A percentile compares a stretch with the other conserved stretches of the same genome.
Conservation (phyloP, 2,888 invertebrate species). For the Hartigia nigra region DNA sequence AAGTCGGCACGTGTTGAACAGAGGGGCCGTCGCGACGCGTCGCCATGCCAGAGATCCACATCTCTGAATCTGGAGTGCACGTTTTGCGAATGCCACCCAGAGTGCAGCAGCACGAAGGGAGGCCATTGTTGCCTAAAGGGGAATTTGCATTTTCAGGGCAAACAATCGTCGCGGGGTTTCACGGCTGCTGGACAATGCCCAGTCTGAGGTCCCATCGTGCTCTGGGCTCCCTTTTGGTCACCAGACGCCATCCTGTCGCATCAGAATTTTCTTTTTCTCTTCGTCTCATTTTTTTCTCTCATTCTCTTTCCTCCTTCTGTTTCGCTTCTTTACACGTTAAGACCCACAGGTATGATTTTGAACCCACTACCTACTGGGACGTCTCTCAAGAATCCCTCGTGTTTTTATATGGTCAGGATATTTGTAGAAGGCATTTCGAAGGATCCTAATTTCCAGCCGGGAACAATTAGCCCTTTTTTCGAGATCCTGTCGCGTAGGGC, state of each 20-base stretch:
- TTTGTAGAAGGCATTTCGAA: slow-evolving; percentile 34
- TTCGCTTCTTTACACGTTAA: not conserved
- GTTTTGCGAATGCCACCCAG: slow-evolving; percentile 49
- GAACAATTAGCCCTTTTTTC: slow-evolving; percentile 41
- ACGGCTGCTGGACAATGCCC: slow-evolving; percentile 29
- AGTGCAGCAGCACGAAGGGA: slow-evolving; percentile 18
- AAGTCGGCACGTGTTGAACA: slow-evolving; percentile 11
- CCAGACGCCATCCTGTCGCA: not conserved
- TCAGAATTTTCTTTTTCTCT: slow-evolving; percentile 23
- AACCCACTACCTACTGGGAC: not conserved
- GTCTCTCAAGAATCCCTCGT: not conserved
- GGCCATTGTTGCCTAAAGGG: slow-evolving; percentile 28
- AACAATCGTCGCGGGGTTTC: slow-evolving; percentile 46
- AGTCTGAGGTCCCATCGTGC: not conserved
- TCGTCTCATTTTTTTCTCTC: slow-evolving; percentile 1
- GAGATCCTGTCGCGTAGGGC: not conserved
- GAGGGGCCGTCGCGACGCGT: not conserved
- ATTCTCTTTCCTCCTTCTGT: not conserved
- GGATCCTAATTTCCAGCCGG: slow-evolving; percentile 43
- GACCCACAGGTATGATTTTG: not conserved
- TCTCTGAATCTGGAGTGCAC: slow-evolving; percentile 45
- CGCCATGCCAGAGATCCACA: slow-evolving; percentile 28
- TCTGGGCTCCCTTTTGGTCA: not conserved
- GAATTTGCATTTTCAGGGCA: slow-evolving; percentile 52
- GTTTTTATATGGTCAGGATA: slow-evolving; percentile 19